Evolutionary conservation across 1,140 invertebrate genomes (phyloP).

Genomic region (Cheumatopsyche charites): DNA sequence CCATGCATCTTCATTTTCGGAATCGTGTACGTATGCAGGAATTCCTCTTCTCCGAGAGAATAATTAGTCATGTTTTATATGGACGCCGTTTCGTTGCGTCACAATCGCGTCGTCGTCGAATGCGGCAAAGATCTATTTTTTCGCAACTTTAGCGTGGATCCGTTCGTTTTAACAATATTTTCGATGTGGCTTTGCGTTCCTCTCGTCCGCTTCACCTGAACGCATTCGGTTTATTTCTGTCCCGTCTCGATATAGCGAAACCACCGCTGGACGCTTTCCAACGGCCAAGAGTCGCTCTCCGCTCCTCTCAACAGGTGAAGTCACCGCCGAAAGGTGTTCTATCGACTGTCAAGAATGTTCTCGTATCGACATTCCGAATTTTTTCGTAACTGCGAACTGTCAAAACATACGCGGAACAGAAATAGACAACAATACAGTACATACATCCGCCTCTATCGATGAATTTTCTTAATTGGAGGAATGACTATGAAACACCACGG

Average conservation of each 20-base stretch:
- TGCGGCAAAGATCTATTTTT: too few species aligned
- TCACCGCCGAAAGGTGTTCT: conserved; percentile 37
- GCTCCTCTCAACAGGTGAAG: conserved; percentile 43
- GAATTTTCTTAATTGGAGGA: too few species aligned
- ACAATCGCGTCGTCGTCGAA: background rate
- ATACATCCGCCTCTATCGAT: too few species aligned
- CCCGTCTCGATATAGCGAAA: conserved; percentile 41
- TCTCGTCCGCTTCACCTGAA: conserved; percentile 37
- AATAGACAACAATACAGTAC: too few species aligned
- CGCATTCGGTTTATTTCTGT: conserved; percentile 28
- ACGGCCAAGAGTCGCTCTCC: conserved; percentile 26
- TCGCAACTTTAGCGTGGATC: conserved; percentile 24
- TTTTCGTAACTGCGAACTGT: background rate
- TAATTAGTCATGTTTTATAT: conserved; percentile 20
- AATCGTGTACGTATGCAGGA: too few species aligned
- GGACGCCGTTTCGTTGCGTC: background rate
- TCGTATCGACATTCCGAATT: background rate
- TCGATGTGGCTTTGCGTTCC: too few species aligned
- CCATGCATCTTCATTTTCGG: too few species aligned
- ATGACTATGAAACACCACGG: too few species aligned
- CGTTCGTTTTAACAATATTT: background rate
- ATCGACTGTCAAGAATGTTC: background rate
- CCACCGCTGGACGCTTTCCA: conserved; percentile 10
- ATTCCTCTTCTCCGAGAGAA: background rate
- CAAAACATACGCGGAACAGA: too few species aligned